phyloP scores from a whole-genome alignment of 2,113 vertebrate species.

The Fregetta grallaria region DNA sequence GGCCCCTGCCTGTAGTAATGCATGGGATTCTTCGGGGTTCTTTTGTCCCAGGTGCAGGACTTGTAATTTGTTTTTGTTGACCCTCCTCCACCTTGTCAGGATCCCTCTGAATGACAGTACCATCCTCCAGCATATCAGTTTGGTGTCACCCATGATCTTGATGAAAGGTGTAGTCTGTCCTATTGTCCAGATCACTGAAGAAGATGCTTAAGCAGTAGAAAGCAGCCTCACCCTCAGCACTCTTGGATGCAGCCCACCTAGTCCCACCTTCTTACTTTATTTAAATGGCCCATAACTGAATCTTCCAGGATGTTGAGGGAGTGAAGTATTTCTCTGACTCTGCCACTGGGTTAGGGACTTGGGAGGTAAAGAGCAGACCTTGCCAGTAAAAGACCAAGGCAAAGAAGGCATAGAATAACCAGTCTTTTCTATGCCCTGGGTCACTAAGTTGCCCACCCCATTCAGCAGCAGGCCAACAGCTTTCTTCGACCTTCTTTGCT shows the following conservation, averaged over 20 bases:
- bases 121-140: not conserved
- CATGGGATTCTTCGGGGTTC: not conserved
- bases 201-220: not conserved
- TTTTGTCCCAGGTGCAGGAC: not conserved
- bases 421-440: not conserved
- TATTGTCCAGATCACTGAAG: not conserved
- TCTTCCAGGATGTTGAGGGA: not conserved
- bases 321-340: not conserved
- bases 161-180: not conserved
- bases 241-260: not conserved
- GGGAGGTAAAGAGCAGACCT: not conserved
- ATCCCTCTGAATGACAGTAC: not conserved
- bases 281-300: not conserved
- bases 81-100: not conserved
- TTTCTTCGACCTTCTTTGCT: not conserved
- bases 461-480: not conserved
- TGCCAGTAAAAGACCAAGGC: not conserved
- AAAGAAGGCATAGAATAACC: not conserved
- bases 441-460: not conserved
- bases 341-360: not conserved
- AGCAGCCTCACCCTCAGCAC: not conserved
- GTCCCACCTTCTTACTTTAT: not conserved
- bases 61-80: not conserved
- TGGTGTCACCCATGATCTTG: not conserved
- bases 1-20: not conserved